Evolutionary conservation across 2,888 invertebrate genomes (phyloP), one percentile per base, ranked within the genome.

Genomic region (Cactoblastis cactorum): DNA sequence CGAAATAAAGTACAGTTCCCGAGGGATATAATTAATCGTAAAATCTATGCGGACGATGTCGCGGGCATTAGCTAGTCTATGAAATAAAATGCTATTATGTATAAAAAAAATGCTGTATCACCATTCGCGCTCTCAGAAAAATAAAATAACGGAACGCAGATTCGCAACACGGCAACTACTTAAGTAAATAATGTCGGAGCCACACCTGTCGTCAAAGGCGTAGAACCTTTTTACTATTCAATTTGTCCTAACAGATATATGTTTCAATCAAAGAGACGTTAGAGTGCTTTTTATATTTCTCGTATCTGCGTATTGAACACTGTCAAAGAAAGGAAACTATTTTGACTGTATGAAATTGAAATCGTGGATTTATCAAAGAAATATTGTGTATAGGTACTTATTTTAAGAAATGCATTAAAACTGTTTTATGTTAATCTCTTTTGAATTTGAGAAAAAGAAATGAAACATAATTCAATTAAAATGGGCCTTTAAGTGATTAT

Each of bases 231-330:
- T 39, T 38, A 22, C 56, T 62, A 68, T 63, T 65, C 57, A 56
- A 62, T 65, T 67, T 64, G 71, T 69, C 64, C 74, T 73, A 74
- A 55, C 38, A 33, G 45, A 45, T 48, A 24, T 32, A n/a, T 34
- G 48, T 47, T 45, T 41, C 33, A n/a, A n/a, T n/a, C 12, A n/a
- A n/a, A 28, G 8, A 28, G 28, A 3, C 28, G 28, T 1, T 28
- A 28, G 11, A 38, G 28, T 38, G 41, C 24, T 51, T 14, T 34
- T 28, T 22, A 49, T 39, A 11, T 35, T 28, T n/a, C 48, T 17
- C n/a, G 18, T 8, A n/a, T 14, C 22, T 22, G 22, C 5, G 22
- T 22, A 37, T 15, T 11, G 33, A 35, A 18, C 18, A 38, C 5
- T 28, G 8, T 28, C 28, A 8, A 28, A 9, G 8, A 28, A 28